phyloP scores from a whole-genome alignment of 2,888 invertebrate species.

The Erebia ligea region DNA sequence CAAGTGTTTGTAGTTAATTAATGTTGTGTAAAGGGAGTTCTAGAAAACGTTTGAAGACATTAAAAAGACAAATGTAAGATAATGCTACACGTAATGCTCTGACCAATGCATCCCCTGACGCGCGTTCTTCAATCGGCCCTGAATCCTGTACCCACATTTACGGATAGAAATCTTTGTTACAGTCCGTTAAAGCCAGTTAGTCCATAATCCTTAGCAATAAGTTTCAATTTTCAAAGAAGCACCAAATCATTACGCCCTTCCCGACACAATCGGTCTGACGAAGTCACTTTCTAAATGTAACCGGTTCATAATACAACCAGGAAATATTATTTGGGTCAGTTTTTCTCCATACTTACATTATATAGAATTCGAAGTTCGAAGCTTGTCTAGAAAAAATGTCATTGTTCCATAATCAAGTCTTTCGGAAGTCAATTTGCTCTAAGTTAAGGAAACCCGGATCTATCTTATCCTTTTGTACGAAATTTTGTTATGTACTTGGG shows the following conservation, averaged over 20 bases:
- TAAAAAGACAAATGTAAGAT: background rate
- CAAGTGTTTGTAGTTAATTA: no score
- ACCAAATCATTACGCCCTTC: background rate
- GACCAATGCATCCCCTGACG: conserved; percentile 26
- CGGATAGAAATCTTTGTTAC: background rate
- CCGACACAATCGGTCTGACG: background rate
- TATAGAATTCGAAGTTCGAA: no score
- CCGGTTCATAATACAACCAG: background rate
- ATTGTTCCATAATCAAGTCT: no score
- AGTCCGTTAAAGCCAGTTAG: background rate
- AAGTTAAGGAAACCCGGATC: no score
- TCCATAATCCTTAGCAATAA: conserved; percentile 2
- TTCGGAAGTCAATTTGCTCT: no score
- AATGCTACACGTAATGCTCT: conserved; percentile 10
- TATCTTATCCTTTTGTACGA: no score
- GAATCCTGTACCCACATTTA: conserved; percentile 23
- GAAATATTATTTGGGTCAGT: no score
- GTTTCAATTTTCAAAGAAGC: conserved; percentile 1
- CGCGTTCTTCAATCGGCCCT: conserved; percentile 25
- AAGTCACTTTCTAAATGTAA: conserved; percentile 14
- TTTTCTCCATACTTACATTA: no score
- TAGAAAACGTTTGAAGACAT: no score
- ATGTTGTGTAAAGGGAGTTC: no score
- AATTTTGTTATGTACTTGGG: no score
- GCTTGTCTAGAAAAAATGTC: no score